These are phyloP conservation scores for Hippocampus abdominalis DNA, from an alignment of 2,113 vertebrate species.

Conservation along the genomic window DNA sequence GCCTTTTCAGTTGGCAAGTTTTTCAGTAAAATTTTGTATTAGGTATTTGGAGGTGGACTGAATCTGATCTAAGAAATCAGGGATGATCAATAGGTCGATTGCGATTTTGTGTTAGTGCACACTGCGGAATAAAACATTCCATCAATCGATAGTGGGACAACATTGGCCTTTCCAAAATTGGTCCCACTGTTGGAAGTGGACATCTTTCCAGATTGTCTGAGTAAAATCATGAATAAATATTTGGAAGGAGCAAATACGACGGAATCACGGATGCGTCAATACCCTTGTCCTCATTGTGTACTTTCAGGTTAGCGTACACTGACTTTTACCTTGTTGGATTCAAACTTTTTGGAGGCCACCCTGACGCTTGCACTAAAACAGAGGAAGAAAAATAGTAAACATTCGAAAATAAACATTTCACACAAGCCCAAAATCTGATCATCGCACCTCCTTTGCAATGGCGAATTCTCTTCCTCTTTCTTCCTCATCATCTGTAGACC, in stretches of 20 bases:
- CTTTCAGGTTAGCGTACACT: not conserved
- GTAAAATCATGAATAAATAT: too few relatives aligned
- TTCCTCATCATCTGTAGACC: conserved; percentile 65
- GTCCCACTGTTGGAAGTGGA: not conserved
- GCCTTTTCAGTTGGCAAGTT: too few relatives aligned
- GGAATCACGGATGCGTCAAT: not conserved
- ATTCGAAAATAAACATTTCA: not conserved
- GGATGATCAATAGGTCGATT: too few relatives aligned
- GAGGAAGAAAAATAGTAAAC: conserved; percentile 6
- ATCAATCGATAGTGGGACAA: not conserved
- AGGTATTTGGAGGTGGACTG: too few relatives aligned
- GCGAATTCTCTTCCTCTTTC: conserved; percentile 60
- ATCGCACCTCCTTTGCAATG: conserved; percentile 68
- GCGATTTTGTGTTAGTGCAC: too few relatives aligned
- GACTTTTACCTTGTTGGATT: conserved; percentile 55
- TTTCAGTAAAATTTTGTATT: too few relatives aligned
- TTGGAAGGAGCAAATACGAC: not conserved
- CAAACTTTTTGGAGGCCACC: conserved; percentile 57
- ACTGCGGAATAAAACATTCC: too few relatives aligned
- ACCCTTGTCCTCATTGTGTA: not conserved
- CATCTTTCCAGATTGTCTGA: too few relatives aligned
- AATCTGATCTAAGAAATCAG: too few relatives aligned
- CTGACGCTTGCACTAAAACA: conserved; percentile 67
- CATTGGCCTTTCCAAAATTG: not conserved
- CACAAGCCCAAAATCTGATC: not conserved